A percentile compares a stretch with the other conserved stretches of the same genome.
These are phyloP conservation scores for Solenopsis invicta DNA, from an alignment of 1,140 invertebrate species.

Conservation along the genomic window DNA sequence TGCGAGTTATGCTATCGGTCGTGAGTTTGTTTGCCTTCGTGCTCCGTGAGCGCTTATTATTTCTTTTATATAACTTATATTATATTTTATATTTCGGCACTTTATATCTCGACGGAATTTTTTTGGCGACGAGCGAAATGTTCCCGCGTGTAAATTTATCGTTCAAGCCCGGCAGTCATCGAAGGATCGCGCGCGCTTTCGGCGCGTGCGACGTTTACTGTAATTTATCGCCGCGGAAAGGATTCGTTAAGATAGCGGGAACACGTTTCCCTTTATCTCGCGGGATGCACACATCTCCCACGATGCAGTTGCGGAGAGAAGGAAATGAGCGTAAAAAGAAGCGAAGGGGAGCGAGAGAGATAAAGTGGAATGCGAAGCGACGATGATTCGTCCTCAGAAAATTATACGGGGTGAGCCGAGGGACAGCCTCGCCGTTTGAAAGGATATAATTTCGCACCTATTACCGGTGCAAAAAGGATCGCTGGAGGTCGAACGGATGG, in stretches of 20 bases:
- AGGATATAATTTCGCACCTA: slow-evolving; percentile 72
- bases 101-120: background rate
- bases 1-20: slow-evolving; percentile 9
- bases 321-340: background rate
- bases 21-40: slow-evolving; percentile 22
- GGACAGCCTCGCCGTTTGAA: slow-evolving; percentile 54
- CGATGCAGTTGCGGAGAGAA: slow-evolving; percentile 8
- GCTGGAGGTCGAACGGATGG: slow-evolving; percentile 58
- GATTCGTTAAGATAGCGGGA: slow-evolving; percentile 72
- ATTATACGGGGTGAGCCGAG: slow-evolving; percentile 67
- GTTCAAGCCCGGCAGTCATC: slow-evolving; percentile 55
- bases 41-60: background rate
- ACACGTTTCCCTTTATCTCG: slow-evolving; percentile 45
- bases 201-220: slow-evolving; percentile 50
- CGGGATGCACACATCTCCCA: slow-evolving; percentile 7
- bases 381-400: slow-evolving; percentile 68
- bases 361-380: slow-evolving; percentile 69
- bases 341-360: background rate
- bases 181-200: slow-evolving; percentile 36
- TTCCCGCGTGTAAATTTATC: slow-evolving; percentile 30
- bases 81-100: slow-evolving; percentile 18
- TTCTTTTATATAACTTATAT: background rate
- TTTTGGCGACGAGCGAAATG: slow-evolving; percentile 15
- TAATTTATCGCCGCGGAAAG: slow-evolving; percentile 53
- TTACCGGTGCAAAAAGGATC: slow-evolving; percentile 68